A percentile compares a stretch with the other conserved stretches of the same genome.
These are phyloP conservation scores for Stegastes partitus DNA, from an alignment of 2,113 vertebrate genomes.

Conservation along the genomic window DNA sequence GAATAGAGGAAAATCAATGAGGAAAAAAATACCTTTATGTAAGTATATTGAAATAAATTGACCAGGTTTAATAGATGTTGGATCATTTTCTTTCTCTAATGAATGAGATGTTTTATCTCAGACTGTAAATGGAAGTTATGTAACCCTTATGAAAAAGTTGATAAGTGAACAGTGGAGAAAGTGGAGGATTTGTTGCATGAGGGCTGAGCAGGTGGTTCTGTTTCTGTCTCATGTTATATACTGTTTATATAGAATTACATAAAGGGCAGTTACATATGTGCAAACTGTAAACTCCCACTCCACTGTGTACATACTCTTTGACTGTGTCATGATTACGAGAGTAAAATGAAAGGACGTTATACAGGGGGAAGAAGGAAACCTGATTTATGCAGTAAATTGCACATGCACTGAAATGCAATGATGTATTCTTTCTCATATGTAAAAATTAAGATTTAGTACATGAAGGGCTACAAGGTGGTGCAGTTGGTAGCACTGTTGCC, in stretches of 20 bases:
- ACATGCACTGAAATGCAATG: background rate
- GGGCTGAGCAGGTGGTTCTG: slow-evolving; percentile 16
- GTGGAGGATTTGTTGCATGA: slow-evolving; percentile 17
- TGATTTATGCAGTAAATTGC: background rate
- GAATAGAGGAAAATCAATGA: slow-evolving; percentile 43
- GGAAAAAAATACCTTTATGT: slow-evolving; percentile 16
- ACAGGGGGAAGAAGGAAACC: background rate
- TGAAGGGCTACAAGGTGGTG: too few species aligned
- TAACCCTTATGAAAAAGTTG: slow-evolving; percentile 31
- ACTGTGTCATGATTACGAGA: background rate
- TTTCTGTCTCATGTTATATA: too few species aligned
- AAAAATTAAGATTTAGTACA: background rate
- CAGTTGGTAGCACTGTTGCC: too few species aligned
- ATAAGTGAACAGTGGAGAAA: slow-evolving; percentile 26
- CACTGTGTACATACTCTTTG: background rate
- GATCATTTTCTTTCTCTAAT: slow-evolving; percentile 23
- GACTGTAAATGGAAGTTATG: slow-evolving; percentile 41
- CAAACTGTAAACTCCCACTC: slow-evolving; percentile 13
- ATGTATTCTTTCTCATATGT: background rate
- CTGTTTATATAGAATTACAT: slow-evolving; percentile 9
- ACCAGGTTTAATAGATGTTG: slow-evolving; percentile 35
- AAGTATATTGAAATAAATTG: slow-evolving; percentile 46
- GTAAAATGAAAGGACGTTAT: background rate
- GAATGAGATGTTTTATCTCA: slow-evolving; percentile 52
- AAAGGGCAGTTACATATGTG: slow-evolving; percentile 7